A percentile compares a stretch with the other conserved stretches of the same genome.
phyloP scores from a whole-genome alignment of 2,888 invertebrate genomes.

The Belgica antarctica region DNA sequence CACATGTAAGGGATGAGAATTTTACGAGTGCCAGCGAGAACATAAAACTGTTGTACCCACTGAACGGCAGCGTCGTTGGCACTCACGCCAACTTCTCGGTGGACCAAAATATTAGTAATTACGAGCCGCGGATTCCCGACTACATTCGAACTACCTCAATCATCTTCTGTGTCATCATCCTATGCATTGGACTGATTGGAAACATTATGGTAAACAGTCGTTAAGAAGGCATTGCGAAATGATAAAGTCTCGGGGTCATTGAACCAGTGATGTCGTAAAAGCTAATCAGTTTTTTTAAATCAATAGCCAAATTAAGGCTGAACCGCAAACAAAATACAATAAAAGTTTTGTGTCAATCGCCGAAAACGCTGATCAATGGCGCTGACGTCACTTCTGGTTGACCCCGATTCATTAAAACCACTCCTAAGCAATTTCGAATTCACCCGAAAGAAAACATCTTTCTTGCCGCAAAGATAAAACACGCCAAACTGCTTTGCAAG shows the following conservation, averaged over 20 bases:
- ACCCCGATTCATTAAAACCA: background rate
- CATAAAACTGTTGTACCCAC: conserved; percentile 29
- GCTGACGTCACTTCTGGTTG: no score
- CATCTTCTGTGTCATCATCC: conserved; percentile 81
- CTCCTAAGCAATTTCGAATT: conserved; percentile 18
- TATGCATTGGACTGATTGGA: conserved; percentile 86
- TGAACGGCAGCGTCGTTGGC: conserved; percentile 17
- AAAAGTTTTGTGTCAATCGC: no score
- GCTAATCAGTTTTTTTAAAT: no score
- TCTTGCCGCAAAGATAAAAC: background rate
- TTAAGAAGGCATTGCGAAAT: background rate
- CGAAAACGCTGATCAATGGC: no score
- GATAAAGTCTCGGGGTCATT: no score
- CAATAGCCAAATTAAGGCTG: no score
- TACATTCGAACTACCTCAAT: conserved; percentile 87
- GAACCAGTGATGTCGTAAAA: no score
- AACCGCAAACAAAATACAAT: no score
- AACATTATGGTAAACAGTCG: conserved; percentile 71
- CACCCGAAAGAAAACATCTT: background rate
- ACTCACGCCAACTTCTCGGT: background rate
- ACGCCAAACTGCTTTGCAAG: no score
- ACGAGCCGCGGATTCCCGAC: conserved; percentile 65
- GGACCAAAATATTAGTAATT: conserved; percentile 24
- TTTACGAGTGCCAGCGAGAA: conserved; percentile 23
- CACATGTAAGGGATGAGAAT: background rate